Percentiles rank a stretch among this genome's conserved stretches.
Evolutionary conservation across 2,113 vertebrate species (phyloP).

Genomic region (Candoia aspera): DNA sequence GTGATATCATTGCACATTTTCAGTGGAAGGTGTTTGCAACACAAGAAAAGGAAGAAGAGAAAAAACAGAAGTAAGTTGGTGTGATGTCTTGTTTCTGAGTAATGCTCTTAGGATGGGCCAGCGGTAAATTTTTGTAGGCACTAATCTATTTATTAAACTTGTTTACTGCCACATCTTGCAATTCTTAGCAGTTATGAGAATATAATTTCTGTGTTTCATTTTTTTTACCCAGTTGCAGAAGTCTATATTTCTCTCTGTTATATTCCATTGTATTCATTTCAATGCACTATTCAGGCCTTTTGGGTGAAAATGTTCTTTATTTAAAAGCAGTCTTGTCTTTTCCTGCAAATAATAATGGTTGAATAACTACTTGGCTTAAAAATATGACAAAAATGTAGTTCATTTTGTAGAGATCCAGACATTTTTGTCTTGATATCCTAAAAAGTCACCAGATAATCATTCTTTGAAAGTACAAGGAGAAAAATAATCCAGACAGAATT

Average conservation of each 20-base stretch:
- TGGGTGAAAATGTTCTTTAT: not conserved
- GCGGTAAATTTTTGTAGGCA: not conserved
- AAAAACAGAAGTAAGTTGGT: constrained; percentile 72
- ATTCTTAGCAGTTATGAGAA: not conserved
- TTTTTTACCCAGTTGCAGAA: not conserved
- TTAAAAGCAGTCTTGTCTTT: not conserved
- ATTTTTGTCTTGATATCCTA: not conserved
- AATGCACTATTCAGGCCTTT: not conserved
- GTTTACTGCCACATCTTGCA: not conserved
- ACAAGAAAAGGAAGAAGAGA: constrained; percentile 75
- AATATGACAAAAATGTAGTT: not conserved
- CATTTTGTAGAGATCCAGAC: not conserved
- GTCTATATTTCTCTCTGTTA: not conserved
- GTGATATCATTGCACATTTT: constrained; percentile 78
- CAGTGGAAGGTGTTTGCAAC: constrained; percentile 79
- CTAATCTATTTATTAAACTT: not conserved
- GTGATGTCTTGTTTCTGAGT: not conserved
- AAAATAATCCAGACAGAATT: not conserved
- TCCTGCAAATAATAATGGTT: not conserved
- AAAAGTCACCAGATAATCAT: not conserved
- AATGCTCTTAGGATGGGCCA: rapidly evolving
- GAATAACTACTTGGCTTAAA: not conserved
- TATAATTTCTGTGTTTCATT: not conserved
- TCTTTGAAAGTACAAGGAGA: not conserved
- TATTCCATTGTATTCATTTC: not conserved